A percentile compares a stretch with the other conserved stretches of the same genome.
Conservation (phyloP, 2,888 invertebrate genomes). For the Onchidella celtica region DNA sequence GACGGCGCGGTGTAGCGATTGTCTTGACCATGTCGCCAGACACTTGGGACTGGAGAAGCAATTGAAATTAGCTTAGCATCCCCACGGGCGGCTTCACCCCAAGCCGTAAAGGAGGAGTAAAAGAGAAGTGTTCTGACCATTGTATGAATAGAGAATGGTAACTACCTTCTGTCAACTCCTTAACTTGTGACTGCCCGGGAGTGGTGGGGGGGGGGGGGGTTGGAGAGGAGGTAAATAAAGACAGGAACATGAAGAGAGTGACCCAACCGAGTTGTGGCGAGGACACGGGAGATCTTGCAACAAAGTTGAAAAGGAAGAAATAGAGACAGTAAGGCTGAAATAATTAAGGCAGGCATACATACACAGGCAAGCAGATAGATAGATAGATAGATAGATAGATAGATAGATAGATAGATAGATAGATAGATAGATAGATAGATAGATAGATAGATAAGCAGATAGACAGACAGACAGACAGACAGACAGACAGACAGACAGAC, state of each 20-base stretch:
- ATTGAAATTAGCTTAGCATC: slow-evolving; percentile 28
- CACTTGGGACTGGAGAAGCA: slow-evolving; percentile 15
- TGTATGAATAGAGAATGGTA: too few species aligned
- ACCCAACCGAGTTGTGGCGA: too few species aligned
- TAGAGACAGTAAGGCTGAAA: too few species aligned
- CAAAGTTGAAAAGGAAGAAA: too few species aligned
- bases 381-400: background rate
- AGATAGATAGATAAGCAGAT: background rate
- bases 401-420: background rate
- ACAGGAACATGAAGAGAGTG: too few species aligned
- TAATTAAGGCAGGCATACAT: too few species aligned
- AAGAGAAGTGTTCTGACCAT: background rate
- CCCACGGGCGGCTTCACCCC: background rate
- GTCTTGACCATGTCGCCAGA: slow-evolving; percentile 1
- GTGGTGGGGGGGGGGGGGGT: too few species aligned
- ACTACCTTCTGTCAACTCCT: too few species aligned
- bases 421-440: background rate
- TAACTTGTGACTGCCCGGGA: too few species aligned
- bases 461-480: background rate
- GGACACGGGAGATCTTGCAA: too few species aligned
- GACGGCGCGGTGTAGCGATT: too few species aligned
- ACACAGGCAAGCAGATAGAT: background rate
- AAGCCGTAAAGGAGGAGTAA: background rate
- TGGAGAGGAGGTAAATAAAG: too few species aligned
- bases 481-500: background rate